Evolutionary conservation across 2,888 invertebrate species (phyloP), one percentile per base, ranked within the genome.

Genomic region (Eupsilia transversa): DNA sequence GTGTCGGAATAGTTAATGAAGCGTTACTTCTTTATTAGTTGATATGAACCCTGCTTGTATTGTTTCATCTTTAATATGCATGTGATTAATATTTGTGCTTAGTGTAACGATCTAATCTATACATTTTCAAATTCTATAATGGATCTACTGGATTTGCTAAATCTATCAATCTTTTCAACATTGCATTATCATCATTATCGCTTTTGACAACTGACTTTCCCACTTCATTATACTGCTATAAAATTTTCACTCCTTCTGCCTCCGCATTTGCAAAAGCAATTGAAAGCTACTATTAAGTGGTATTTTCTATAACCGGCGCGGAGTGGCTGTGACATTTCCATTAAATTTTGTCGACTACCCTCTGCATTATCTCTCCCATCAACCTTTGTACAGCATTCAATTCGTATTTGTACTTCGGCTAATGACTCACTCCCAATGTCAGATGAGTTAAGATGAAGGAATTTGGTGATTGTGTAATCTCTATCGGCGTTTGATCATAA

Each of bases 271-370:
- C 74, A 61, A 75, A 70, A 77, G 77, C 78, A 74, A 82, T 82
- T 78, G 79, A 77, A 75, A 69, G 64, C 64, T 79, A 49, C 64
- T 74, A 81, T 83, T 80, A 87, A 81, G 77, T 77, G 76, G 75
- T 79, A 78, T 87, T 85, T 85, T 86, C 84, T 84, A 79, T 83
- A 83, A 80, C 82, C 75, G 80, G 69, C 72, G 80, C 79, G 82
- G 88, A 85, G 78, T 91, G 91, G 74, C 71, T 66, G 80, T 90
- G 91, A 91, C 91, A 84, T 88, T 90, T 90, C 91, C 88, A 91
- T 91, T 91, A 91, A 88, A 86, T 83, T 88, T 83, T 78, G 80
- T 74, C 77, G 72, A 72, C 83, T 85, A 77, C 79, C 71, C 67
- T 74, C 68, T 79, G 75, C 79, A 86, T 88, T 84, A 88, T 81